Conservation (phyloP, 2,888 invertebrate species). For the Eupithecia pulchellata region DNA sequence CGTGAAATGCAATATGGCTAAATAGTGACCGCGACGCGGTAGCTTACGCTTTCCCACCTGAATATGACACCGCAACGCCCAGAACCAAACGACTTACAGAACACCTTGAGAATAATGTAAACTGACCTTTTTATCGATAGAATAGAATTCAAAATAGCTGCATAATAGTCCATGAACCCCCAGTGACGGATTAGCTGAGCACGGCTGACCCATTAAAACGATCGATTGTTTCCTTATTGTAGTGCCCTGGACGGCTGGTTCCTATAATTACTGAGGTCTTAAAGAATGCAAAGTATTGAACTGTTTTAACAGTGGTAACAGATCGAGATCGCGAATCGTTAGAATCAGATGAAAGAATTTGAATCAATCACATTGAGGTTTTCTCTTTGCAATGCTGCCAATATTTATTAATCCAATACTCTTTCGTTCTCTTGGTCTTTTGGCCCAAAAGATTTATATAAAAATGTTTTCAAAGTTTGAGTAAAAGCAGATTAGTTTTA, state of each 20-base stretch:
- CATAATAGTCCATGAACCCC: constrained; percentile 60
- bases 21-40: constrained; percentile 81
- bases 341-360: not conserved
- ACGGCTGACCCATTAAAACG: constrained; percentile 84
- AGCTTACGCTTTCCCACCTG: constrained; percentile 84
- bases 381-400: not conserved
- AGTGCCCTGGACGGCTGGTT: constrained; percentile 63
- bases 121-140: constrained; percentile 57
- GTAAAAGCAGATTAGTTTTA: not conserved
- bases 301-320: not conserved
- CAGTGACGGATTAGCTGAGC: constrained; percentile 79
- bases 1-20: constrained; percentile 79
- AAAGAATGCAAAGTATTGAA: constrained; percentile 48
- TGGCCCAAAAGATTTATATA: not conserved
- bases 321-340: not conserved
- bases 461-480: too few species aligned
- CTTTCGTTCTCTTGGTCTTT: not conserved
- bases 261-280: constrained; percentile 69
- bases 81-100: constrained; percentile 65
- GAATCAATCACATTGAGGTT: not conserved
- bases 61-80: constrained; percentile 76
- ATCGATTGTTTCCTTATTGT: constrained; percentile 85
- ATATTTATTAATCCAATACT: not conserved
- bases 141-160: constrained; percentile 71
- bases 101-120: constrained; percentile 51